Conservation (phyloP, 2,888 invertebrate species). For the Nemotelus pantherinus region DNA sequence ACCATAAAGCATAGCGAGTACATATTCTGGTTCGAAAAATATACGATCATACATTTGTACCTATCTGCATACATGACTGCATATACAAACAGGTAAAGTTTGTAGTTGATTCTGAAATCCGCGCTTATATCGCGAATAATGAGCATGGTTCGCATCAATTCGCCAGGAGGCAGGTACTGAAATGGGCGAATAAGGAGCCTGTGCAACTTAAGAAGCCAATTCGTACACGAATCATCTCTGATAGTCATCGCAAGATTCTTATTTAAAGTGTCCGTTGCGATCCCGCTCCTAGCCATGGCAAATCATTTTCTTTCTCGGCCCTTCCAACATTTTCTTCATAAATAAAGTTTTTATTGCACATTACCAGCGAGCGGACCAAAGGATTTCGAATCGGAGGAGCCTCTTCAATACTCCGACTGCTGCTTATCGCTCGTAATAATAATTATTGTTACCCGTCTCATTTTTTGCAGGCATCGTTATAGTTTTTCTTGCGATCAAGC, state of each 20-base stretch:
- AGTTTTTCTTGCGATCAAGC: not conserved
- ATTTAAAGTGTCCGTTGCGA: slow-evolving; percentile 40
- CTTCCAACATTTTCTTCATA: slow-evolving; percentile 28
- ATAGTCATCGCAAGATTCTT: slow-evolving; percentile 40
- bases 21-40: slow-evolving; percentile 31
- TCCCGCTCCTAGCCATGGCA: slow-evolving; percentile 16
- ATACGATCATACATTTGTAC: slow-evolving; percentile 6
- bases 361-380: slow-evolving; percentile 21
- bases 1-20: slow-evolving; percentile 34
- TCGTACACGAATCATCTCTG: slow-evolving; percentile 39
- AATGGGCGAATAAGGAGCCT: slow-evolving; percentile 48
- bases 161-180: slow-evolving; percentile 49
- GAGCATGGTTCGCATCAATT: slow-evolving; percentile 46
- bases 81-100: slow-evolving; percentile 22
- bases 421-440: slow-evolving; percentile 31
- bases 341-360: slow-evolving; percentile 42
- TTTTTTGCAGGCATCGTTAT: slow-evolving; percentile 14
- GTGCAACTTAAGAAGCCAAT: slow-evolving; percentile 49
- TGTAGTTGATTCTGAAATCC: slow-evolving; percentile 12
- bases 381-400: not conserved
- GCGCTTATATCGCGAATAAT: slow-evolving; percentile 44
- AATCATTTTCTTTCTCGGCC: slow-evolving; percentile 17
- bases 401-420: not conserved
- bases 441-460: slow-evolving; percentile 5
- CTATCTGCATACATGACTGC: slow-evolving; percentile 4